Evolutionary conservation across 2,797 vertebrate species (phyloP), one percentile per base, ranked within the genome.

Genomic region (Bovichtus variegatus): DNA sequence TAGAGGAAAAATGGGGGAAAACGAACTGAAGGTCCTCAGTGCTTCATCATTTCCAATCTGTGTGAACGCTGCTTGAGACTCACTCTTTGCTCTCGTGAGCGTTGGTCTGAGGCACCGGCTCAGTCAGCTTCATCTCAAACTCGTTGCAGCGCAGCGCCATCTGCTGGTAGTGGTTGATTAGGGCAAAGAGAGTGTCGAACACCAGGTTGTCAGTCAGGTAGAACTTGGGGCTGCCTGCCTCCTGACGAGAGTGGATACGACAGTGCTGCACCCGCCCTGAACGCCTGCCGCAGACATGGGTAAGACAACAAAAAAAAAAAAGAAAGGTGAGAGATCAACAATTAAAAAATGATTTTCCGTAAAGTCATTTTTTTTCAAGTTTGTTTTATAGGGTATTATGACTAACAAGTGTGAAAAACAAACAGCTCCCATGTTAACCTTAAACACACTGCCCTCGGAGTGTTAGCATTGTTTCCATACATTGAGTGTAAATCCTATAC

Each of bases 21-120:
- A 34, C 41, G 18, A 43, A 21, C 46, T 55, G 11, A 61, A 27
- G 1, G 25, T 31, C 40, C 3, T 44, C 18, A 0, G 19, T 4
- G 5, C 1, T 15, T 63, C 6, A 31, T 15, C 15, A 29, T 19
- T 12, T 62, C 4, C 7, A 34, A n/a, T 55, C 12, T 23, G 31
- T 4, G 9, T 19, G 3, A 58, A 74, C 18, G 19, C 44, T 19
- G 29, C 6, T 19, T 2, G 19, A 0, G 2, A 87, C 98, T 97
- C 85, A 99, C 98, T 99, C 98, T 94, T 99, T 99, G 96, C 97
- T 99, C 89, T 99, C 98, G 0, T 99, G 98, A 41, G 98, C 98
- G 0, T 99, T 99, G 80, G 98, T 99, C 93, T 99, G 98, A 0
- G 98, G 98, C 81, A 99, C 98, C 0, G 98, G 98, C 83, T 99